These are phyloP conservation scores for Strongylocentrotus purpuratus DNA, from an alignment of 35 echinoderm and acorn worm species.

Conservation along the genomic window DNA sequence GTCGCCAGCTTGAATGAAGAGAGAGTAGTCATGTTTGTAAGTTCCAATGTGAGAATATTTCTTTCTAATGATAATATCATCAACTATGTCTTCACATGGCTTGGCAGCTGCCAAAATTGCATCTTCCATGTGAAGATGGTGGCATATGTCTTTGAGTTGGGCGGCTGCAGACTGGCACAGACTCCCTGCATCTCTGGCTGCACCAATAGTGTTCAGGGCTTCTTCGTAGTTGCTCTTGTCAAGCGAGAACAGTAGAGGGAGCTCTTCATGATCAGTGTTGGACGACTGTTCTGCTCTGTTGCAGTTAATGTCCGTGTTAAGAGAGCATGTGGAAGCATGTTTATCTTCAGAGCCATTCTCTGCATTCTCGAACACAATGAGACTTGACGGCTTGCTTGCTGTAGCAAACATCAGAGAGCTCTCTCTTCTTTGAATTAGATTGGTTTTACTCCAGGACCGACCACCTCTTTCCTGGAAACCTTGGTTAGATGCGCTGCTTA, in stretches of 20 bases:
- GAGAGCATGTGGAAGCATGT: not conserved
- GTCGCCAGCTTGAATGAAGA: not conserved
- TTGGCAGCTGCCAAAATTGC: constrained; percentile 61
- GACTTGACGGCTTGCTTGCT: not conserved
- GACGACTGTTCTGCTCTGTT: not conserved
- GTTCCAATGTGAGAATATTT: not conserved
- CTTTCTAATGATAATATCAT: constrained; percentile 73
- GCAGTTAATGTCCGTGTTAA: not conserved
- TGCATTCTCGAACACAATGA: not conserved
- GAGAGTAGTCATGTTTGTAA: not conserved
- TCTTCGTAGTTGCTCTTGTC: constrained; percentile 43
- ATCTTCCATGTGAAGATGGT: constrained; percentile 61
- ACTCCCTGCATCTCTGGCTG: constrained; percentile 36
- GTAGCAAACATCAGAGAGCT: not conserved
- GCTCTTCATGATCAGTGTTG: constrained; percentile 32
- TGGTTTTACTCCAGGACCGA: not conserved
- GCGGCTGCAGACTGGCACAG: constrained; percentile 46
- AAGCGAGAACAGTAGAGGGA: constrained; percentile 55
- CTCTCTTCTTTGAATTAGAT: not conserved
- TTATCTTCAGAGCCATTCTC: not conserved
- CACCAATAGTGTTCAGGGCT: constrained; percentile 41
- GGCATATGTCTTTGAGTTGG: constrained; percentile 49
- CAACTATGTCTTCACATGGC: constrained; percentile 53
- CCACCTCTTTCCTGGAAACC: not conserved
- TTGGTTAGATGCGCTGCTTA: not conserved